A percentile compares a stretch with the other conserved stretches of the same genome.
phyloP scores from a whole-genome alignment of 2,888 invertebrate species.

The Busseola fusca region DNA sequence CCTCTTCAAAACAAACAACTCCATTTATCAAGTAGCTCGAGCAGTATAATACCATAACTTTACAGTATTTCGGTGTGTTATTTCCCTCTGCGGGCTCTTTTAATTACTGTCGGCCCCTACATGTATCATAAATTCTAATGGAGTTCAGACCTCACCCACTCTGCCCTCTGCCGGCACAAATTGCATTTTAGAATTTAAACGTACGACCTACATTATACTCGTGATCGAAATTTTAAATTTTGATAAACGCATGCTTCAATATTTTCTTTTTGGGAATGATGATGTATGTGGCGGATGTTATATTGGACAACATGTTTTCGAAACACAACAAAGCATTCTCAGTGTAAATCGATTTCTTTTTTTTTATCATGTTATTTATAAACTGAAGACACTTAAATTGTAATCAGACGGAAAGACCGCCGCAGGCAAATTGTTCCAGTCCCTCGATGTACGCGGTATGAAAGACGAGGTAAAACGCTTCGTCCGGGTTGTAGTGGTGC shows the following conservation, averaged over 20 bases:
- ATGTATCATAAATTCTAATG: slow-evolving; percentile 88
- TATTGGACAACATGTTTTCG: slow-evolving; percentile 16
- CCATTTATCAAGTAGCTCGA: slow-evolving; percentile 67
- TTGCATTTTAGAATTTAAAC: slow-evolving; percentile 82
- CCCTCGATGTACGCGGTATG: no score
- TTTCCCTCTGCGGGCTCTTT: slow-evolving; percentile 83
- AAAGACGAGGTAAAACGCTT: no score
- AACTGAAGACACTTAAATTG: no score
- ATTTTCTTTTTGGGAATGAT: slow-evolving; percentile 52
- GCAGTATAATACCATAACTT: slow-evolving; percentile 70
- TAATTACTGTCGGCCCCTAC: slow-evolving; percentile 82
- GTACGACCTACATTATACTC: slow-evolving; percentile 57
- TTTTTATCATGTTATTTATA: no score
- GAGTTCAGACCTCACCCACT: slow-evolving; percentile 69
- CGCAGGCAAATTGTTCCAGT: no score
- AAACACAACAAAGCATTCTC: not conserved
- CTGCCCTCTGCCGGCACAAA: slow-evolving; percentile 69
- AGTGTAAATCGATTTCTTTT: no score
- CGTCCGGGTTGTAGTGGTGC: no score
- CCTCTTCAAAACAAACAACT: slow-evolving; percentile 65
- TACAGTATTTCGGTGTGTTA: slow-evolving; percentile 71
- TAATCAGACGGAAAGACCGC: no score
- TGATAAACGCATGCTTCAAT: slow-evolving; percentile 52
- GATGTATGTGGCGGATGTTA: slow-evolving; percentile 9
- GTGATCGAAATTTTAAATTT: slow-evolving; percentile 62